Evolutionary conservation across 2,797 vertebrate genomes (phyloP).

Genomic region (Paedocypris micromegethes): DNA sequence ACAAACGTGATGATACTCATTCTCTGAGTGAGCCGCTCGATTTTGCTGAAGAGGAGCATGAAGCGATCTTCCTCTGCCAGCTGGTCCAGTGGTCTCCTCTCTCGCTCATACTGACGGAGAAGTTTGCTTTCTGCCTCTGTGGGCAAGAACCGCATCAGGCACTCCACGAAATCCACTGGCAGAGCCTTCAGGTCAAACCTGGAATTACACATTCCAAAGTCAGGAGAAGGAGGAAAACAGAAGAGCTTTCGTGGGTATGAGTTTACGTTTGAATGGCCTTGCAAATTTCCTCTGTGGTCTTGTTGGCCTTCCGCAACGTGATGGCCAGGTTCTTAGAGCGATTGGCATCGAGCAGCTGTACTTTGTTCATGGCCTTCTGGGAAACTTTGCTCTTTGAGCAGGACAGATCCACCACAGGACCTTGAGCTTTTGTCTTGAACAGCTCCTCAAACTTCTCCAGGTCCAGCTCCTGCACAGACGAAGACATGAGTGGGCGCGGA

Average conservation of each 20-base stretch:
- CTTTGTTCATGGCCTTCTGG: slow-evolving; percentile 81
- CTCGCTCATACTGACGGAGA: slow-evolving; percentile 87
- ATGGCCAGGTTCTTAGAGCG: slow-evolving; percentile 97
- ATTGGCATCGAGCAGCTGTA: slow-evolving; percentile 89
- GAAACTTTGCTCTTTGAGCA: slow-evolving; percentile 85
- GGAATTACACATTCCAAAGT: neutral
- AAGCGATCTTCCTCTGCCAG: slow-evolving; percentile 90
- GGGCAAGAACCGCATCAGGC: slow-evolving; percentile 89
- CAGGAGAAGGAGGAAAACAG: neutral
- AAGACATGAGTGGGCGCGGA: slow-evolving; percentile 1
- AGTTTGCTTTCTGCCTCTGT: slow-evolving; percentile 87
- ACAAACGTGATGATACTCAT: slow-evolving; percentile 97
- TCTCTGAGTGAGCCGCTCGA: slow-evolving; percentile 90
- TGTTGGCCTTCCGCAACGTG: slow-evolving; percentile 88
- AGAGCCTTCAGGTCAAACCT: slow-evolving; percentile 87
- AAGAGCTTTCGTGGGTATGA: neutral
- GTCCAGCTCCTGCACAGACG: slow-evolving; percentile 78
- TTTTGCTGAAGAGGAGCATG: slow-evolving; percentile 94
- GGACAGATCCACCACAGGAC: slow-evolving; percentile 78
- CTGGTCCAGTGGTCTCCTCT: slow-evolving; percentile 87
- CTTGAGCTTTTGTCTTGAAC: slow-evolving; percentile 96
- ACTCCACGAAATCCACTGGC: slow-evolving; percentile 89
- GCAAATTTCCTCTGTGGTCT: slow-evolving; percentile 89
- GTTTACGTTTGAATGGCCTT: slow-evolving; percentile 88
- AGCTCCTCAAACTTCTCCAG: slow-evolving; percentile 92